Percentiles rank a stretch among this genome's conserved stretches.
phyloP scores from a whole-genome alignment of 2,888 invertebrate genomes.

The Melinaea menophilus region DNA sequence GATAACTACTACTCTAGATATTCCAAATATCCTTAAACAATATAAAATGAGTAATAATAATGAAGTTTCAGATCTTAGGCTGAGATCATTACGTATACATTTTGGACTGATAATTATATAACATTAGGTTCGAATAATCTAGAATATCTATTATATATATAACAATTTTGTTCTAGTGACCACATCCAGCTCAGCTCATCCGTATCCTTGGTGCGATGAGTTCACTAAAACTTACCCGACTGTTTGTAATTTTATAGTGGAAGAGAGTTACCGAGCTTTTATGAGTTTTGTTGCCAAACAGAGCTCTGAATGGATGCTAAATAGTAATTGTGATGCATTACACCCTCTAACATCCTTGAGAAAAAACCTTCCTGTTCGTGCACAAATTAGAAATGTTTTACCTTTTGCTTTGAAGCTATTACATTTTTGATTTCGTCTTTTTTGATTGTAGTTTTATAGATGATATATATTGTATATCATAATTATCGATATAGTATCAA shows the following conservation, averaged over 20 bases:
- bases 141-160: too few species aligned
- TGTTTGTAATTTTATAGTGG: slow-evolving; percentile 73
- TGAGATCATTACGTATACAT: too few species aligned
- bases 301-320: slow-evolving; percentile 38
- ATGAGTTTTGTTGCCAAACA: slow-evolving; percentile 61
- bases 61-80: too few species aligned
- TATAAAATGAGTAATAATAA: too few species aligned
- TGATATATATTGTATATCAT: too few species aligned
- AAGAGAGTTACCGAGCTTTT: slow-evolving; percentile 65
- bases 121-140: too few species aligned
- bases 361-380: slow-evolving; percentile 1
- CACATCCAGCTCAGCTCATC: too few species aligned
- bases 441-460: neutral
- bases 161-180: too few species aligned
- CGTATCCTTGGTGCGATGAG: slow-evolving; percentile 48
- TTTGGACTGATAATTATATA: too few species aligned
- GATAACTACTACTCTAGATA: slow-evolving; percentile 8
- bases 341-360: slow-evolving; percentile 20
- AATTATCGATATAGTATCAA: too few species aligned
- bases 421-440: neutral
- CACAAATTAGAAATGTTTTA: too few species aligned
- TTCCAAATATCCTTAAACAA: neutral
- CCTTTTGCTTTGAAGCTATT: neutral
- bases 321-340: slow-evolving; percentile 41
- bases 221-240: slow-evolving; percentile 71